phyloP scores from a whole-genome alignment of 2,113 vertebrate species.

The Onychostruthus taczanowskii region DNA sequence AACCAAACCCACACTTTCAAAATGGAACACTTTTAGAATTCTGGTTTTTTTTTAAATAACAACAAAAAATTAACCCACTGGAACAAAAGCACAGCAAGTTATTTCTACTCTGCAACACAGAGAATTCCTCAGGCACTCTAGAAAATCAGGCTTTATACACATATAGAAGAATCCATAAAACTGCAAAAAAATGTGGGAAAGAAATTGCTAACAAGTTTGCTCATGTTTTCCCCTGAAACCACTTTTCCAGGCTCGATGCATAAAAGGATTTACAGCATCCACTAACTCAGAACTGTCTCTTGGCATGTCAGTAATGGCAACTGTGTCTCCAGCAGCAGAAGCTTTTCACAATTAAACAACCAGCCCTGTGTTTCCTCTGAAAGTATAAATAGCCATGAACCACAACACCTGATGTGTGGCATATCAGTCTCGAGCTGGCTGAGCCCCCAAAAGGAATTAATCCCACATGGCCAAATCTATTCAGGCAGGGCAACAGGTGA shows the following conservation, averaged over 20 bases:
- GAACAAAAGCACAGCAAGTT: background rate
- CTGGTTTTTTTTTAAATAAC: background rate
- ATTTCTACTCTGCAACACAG: background rate
- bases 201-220: background rate
- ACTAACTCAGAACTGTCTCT: background rate
- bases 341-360: background rate
- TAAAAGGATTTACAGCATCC: background rate
- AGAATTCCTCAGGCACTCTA: background rate
- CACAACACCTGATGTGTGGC: no score
- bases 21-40: background rate
- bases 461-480: background rate
- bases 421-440: fast-evolving
- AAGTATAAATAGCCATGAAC: background rate
- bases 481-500: background rate
- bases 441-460: background rate
- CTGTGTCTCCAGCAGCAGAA: background rate
- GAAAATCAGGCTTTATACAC: background rate
- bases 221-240: slow-evolving; percentile 6
- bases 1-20: background rate
- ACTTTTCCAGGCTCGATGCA: background rate
- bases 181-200: background rate
- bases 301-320: background rate
- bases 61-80: background rate
- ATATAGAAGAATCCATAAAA: background rate
- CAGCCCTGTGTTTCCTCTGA: background rate